Evolutionary conservation across 2,797 vertebrate species (phyloP).

Genomic region (Onychomys leucogaster): DNA sequence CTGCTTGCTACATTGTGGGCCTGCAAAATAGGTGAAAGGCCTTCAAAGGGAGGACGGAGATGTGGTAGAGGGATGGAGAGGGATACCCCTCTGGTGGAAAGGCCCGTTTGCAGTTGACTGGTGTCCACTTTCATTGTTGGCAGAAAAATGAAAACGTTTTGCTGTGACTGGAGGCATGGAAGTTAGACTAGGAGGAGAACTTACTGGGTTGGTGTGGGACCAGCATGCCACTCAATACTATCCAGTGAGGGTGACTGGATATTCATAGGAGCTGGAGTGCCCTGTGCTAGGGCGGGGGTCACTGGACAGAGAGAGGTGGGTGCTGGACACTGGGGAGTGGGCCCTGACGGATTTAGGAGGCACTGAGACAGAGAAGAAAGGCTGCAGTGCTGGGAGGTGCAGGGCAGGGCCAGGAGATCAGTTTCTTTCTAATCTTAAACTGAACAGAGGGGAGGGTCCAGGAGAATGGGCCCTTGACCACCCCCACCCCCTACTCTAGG

Average conservation of each 20-base stretch:
- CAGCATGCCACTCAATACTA: background rate
- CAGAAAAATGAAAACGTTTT: slow-evolving; percentile 38
- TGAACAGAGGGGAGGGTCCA: background rate
- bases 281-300: background rate
- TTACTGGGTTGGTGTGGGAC: slow-evolving; percentile 20
- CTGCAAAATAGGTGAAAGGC: slow-evolving; percentile 70
- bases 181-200: slow-evolving; percentile 61
- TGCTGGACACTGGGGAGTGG: background rate
- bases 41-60: background rate
- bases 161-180: background rate
- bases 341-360: background rate
- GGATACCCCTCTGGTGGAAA: background rate
- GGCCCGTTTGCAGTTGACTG: slow-evolving; percentile 28
- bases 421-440: slow-evolving; percentile 31
- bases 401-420: background rate
- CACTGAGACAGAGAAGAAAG: background rate
- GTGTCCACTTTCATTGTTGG: slow-evolving; percentile 44
- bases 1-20: slow-evolving; percentile 63
- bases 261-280: slow-evolving; percentile 26
- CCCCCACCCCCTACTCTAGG: background rate
- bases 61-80: background rate
- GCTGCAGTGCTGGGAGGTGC: background rate
- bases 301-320: background rate
- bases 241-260: background rate
- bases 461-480: background rate